Percentiles rank a stretch among this genome's conserved stretches.
Evolutionary conservation across 2,888 invertebrate genomes (phyloP).

Genomic region (Syritta pipiens): DNA sequence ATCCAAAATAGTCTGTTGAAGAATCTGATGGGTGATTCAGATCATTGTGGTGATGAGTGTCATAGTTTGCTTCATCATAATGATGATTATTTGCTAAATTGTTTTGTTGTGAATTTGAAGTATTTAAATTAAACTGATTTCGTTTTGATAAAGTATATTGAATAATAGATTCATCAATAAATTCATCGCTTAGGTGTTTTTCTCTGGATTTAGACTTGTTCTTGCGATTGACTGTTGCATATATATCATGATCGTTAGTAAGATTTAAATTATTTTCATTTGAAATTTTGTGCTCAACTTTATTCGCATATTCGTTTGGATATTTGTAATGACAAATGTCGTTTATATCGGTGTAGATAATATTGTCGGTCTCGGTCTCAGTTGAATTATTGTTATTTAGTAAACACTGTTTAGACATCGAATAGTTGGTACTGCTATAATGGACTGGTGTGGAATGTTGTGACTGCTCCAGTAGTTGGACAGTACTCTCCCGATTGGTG

Average conservation of each 20-base stretch:
- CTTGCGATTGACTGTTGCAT: slow-evolving; percentile 79
- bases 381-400: slow-evolving; percentile 78
- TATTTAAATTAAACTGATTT: slow-evolving; percentile 71
- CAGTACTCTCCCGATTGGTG: slow-evolving; percentile 81
- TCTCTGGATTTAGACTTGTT: slow-evolving; percentile 77
- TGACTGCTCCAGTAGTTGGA: slow-evolving; percentile 78
- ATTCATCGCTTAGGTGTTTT: slow-evolving; percentile 79
- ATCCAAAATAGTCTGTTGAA: slow-evolving; percentile 77
- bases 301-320: slow-evolving; percentile 72
- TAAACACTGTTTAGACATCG: slow-evolving; percentile 80
- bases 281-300: slow-evolving; percentile 76
- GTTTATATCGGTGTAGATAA: slow-evolving; percentile 79
- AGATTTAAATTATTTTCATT: slow-evolving; percentile 76
- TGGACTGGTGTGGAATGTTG: slow-evolving; percentile 79
- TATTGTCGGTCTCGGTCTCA: slow-evolving; percentile 79
- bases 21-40: slow-evolving; percentile 78
- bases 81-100: slow-evolving; percentile 71
- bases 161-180: slow-evolving; percentile 78
- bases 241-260: slow-evolving; percentile 78
- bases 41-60: slow-evolving; percentile 77
- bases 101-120: slow-evolving; percentile 65
- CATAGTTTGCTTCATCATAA: slow-evolving; percentile 71
- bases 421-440: slow-evolving; percentile 80
- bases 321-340: slow-evolving; percentile 78
- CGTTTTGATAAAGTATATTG: slow-evolving; percentile 76